Evolutionary conservation across 2,888 invertebrate species (phyloP), one percentile per base, ranked within the genome.

Genomic region (Yponomeuta malinellus): DNA sequence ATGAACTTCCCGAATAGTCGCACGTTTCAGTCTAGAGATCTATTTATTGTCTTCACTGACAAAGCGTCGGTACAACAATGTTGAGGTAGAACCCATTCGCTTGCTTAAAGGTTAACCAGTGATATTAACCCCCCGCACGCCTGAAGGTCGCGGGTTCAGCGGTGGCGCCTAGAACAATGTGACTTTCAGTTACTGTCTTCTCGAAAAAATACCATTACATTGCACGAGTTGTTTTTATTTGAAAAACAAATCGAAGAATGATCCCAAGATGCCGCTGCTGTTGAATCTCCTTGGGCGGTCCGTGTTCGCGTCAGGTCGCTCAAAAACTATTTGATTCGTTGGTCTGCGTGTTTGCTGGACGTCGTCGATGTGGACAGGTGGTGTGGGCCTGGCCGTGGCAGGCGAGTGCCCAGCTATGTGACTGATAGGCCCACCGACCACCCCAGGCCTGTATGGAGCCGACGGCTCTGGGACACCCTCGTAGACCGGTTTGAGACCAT

Each of bases 201-300:
- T n/a, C 67, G 29, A 64, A 64, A 29, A 31, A 10, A 64, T 63
- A 64, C n/a, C n/a, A 64, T 10, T 3, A 64, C 23, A 29, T 23
- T 23, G 29, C 64, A 64, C 31, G 43, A 48, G 29, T 71, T 69
- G 10, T 59, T 73, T 59, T 73, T 71, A 72, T 68, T 71, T 73
- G 48, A 72, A 85, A 70, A 91, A 80, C 72, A 91, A 82, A 78
- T 89, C 88, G 64, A 90, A 75, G 74, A 91, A 91, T 1, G 91
- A 90, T 72, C 87, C 85, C 43, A 91, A 69, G 73, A 91, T 78
- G 69, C 75, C 78, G 72, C 77, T 74, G 70, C 77, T 78, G 59
- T 77, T 79, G 15, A 80, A 74, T 72, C 76, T 80, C 73, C 4
- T 31, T 23, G 64, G 64, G 2, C 64, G 12, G 10, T 29, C 64